These are phyloP conservation scores for Malurus leucopterus DNA, from an alignment of 2,797 vertebrate species.

Conservation along the genomic window DNA sequence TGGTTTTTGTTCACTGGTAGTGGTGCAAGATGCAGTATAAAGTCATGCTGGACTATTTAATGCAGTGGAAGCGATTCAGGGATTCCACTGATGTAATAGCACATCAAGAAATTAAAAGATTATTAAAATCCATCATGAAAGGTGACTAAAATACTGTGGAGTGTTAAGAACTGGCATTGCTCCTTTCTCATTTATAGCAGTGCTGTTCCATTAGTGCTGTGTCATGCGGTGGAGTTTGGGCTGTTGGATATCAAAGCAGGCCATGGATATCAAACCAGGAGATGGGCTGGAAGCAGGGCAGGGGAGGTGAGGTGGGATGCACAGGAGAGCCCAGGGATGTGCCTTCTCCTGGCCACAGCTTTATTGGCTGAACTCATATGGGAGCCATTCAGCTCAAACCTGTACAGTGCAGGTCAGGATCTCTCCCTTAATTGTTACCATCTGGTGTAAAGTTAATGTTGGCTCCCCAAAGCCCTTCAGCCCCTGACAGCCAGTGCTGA, in stretches of 20 bases:
- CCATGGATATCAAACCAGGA: neutral
- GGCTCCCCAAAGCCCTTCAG: neutral
- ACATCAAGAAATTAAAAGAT: neutral
- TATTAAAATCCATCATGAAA: neutral
- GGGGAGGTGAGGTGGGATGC: neutral
- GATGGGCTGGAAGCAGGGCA: neutral
- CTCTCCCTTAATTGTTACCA: slow-evolving; percentile 29
- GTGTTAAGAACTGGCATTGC: neutral
- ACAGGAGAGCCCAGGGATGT: neutral
- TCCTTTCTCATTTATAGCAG: neutral
- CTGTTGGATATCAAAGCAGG: neutral
- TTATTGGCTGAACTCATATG: slow-evolving; percentile 39
- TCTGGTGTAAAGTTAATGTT: neutral
- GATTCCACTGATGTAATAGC: neutral
- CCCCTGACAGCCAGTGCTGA: neutral
- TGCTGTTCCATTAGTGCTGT: neutral
- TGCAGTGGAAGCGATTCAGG: neutral
- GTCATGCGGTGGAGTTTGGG: neutral
- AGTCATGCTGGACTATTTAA: neutral
- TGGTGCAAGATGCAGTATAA: neutral
- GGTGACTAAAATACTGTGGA: neutral
- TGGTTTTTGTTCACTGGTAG: neutral
- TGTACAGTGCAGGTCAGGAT: slow-evolving; percentile 30
- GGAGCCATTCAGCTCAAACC: slow-evolving; percentile 31
- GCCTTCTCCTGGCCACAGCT: neutral